Base-by-base conservation (phyloP, 2,888 invertebrate species). In the Hydrotaea cyrtoneurina region DNA sequence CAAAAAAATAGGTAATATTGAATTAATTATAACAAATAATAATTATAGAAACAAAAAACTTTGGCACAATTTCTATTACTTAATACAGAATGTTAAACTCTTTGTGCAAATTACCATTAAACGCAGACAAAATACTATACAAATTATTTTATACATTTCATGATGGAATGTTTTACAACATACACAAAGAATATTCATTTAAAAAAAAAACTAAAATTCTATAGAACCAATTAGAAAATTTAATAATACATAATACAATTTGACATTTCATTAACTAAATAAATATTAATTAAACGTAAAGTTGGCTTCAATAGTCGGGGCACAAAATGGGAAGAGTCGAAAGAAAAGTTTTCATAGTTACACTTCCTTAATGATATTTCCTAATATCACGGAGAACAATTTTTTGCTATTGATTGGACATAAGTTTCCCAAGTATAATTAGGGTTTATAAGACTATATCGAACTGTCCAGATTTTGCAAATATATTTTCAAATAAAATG, bases 141-240 rank as follows among this genome's bases (percentile, higher is more conserved):
- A 31, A 31, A 62, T n/a, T n/a, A n/a, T n/a, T n/a, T n/a, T n/a
- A 3, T 55, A 55, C 43, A 74, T 74, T 78, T 10, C 76, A 72
- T 76, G 83, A 72, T 79, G 83, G 83, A 83, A 83, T 83, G 83
- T 64, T 43, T 76, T 13, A 71, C n/a, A 74, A 50, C 59, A 64
- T 21, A 11, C 2, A 21, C 53, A n/a, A 10, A 11, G 21, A 1
- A 17, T 55, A 55, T 21, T 21, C 3, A 72, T 31, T 17, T 55
- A 31, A 26, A 31, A 62, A 62, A n/a, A 57, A 23, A 62, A 62
- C 31, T 4, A 4, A 23, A 62, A 76, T 59, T 50, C 26, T 21
- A 57, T 57, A 57, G 21, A 57, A 21, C 21, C 55, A 23, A 21
- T 8, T 78, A 62, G 36, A 26, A 43, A 71, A 11, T 26, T 39